These are phyloP conservation scores for Ictalurus furcatus DNA, from an alignment of 2,113 vertebrate genomes.

Conservation along the genomic window DNA sequence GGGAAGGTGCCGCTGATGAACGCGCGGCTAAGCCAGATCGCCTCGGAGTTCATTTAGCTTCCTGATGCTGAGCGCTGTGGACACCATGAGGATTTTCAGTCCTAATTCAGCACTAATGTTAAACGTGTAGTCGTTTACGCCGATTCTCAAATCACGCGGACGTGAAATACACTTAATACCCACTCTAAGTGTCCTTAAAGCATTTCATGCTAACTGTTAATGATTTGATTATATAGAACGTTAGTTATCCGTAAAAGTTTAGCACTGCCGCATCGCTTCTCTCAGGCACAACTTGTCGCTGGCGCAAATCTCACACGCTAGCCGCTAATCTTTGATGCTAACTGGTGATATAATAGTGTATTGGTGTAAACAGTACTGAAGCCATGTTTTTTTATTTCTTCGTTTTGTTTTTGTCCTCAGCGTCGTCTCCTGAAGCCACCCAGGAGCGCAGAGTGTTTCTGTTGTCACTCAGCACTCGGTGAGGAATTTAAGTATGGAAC, in stretches of 20 bases:
- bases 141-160: not conserved
- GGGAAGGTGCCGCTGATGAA: not conserved
- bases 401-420: no score
- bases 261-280: not conserved
- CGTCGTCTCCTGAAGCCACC: not conserved
- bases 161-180: not conserved
- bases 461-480: constrained; percentile 84
- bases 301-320: not conserved
- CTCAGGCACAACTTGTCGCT: not conserved
- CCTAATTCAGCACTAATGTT: not conserved
- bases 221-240: not conserved
- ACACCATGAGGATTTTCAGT: not conserved
- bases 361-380: not conserved
- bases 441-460: constrained; percentile 53
- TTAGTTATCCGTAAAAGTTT: not conserved
- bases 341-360: not conserved
- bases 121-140: not conserved
- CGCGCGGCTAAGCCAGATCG: not conserved
- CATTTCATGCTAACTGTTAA: not conserved
- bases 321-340: not conserved
- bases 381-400: not conserved
- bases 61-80: not conserved
- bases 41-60: not conserved
- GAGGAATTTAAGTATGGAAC: constrained; percentile 80
- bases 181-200: not conserved